A percentile compares a stretch with the other conserved stretches of the same genome.
These are phyloP conservation scores for Hemicrepidius hirtus DNA, from an alignment of 2,888 invertebrate genomes.

Conservation along the genomic window DNA sequence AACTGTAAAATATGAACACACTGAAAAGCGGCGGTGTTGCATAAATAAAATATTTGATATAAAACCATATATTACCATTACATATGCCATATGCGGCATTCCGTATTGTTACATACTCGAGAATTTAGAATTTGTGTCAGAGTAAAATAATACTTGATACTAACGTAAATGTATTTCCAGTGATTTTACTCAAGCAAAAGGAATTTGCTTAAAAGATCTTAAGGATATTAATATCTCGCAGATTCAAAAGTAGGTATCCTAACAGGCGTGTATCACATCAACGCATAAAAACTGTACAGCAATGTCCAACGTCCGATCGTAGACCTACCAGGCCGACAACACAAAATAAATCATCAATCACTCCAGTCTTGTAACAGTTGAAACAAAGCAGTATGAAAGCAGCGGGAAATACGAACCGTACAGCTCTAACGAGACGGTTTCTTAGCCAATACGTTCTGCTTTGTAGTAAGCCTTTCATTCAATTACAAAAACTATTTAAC, in stretches of 20 bases:
- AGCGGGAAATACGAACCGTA: conserved; percentile 71
- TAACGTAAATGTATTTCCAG: conserved; percentile 11
- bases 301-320: conserved; percentile 64
- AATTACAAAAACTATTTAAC: conserved; percentile 67
- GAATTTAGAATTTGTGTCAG: conserved; percentile 16
- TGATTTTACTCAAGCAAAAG: conserved; percentile 14
- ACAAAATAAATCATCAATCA: conserved; percentile 73
- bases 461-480: conserved; percentile 67
- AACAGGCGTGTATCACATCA: conserved; percentile 41
- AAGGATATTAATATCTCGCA: background rate
- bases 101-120: conserved; percentile 43
- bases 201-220: conserved; percentile 19
- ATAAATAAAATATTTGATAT: conserved; percentile 60
- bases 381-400: conserved; percentile 70
- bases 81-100: conserved; percentile 53
- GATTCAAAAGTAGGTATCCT: conserved; percentile 34
- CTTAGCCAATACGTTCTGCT: conserved; percentile 61
- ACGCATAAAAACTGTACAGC: conserved; percentile 44
- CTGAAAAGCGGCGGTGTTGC: conserved; percentile 63
- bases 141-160: conserved; percentile 9
- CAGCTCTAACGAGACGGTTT: conserved; percentile 68
- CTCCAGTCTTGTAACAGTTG: conserved; percentile 68
- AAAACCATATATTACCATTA: conserved; percentile 56
- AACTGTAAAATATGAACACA: conserved; percentile 68
- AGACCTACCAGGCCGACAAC: conserved; percentile 71